These are phyloP conservation scores for Enteromius unitaeniatus DNA, from an alignment of 2,797 vertebrate species.

Conservation along the genomic window DNA sequence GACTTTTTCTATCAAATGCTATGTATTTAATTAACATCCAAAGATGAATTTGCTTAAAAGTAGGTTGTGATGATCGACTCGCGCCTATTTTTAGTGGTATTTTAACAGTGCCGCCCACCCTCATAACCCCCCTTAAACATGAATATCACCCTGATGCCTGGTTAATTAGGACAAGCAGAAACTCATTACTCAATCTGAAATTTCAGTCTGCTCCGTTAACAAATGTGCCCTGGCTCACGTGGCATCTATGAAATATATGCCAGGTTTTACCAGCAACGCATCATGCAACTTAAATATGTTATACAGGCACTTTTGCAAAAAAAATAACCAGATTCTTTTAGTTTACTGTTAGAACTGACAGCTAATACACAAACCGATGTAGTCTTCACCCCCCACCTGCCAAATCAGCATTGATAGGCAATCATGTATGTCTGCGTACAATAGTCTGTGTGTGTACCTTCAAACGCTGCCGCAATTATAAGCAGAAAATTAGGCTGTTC, in stretches of 20 bases:
- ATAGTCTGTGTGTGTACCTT: conserved; percentile 77
- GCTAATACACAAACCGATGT: conserved; percentile 5
- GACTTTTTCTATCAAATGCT: conserved; percentile 73
- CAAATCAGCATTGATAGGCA: conserved; percentile 19
- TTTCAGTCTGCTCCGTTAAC: conserved; percentile 75
- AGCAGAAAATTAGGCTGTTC: conserved; percentile 94
- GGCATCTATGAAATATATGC: conserved; percentile 76
- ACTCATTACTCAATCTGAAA: conserved; percentile 85
- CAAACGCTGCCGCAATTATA: conserved; percentile 89
- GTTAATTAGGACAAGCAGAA: conserved; percentile 87
- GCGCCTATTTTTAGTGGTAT: conserved; percentile 80
- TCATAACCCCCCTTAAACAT: conserved; percentile 32
- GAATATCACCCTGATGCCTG: conserved; percentile 72
- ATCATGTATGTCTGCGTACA: conserved; percentile 65
- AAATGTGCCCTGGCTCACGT: conserved; percentile 75
- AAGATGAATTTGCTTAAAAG: conserved; percentile 82
- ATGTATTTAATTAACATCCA: conserved; percentile 85
- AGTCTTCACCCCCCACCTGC: conserved; percentile 13
- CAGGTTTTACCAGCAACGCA: conserved; percentile 30
- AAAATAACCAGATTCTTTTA: background rate
- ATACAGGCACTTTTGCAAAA: background rate
- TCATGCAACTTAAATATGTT: conserved; percentile 12
- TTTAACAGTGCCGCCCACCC: conserved; percentile 69
- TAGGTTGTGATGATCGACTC: conserved; percentile 79
- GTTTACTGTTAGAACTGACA: conserved; percentile 16